Conservation (phyloP, 2,888 invertebrate genomes). For the Caenorhabditis uteleia region DNA sequence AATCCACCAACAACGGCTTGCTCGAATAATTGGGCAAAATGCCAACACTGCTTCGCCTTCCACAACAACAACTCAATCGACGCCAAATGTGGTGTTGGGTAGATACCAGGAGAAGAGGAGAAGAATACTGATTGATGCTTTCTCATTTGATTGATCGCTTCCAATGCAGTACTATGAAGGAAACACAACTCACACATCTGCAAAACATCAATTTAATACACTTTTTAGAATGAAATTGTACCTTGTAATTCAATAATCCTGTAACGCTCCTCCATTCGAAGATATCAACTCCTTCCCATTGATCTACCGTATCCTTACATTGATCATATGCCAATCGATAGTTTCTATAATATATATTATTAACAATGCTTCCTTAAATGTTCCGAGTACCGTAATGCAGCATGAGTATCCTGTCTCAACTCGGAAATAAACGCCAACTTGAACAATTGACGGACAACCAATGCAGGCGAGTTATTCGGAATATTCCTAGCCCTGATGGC, state of each 20-base stretch:
- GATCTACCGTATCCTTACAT: conserved; percentile 77
- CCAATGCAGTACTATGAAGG: conserved; percentile 84
- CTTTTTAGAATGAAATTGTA: conserved; percentile 43
- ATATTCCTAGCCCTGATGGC: conserved; percentile 60
- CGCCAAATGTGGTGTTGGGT: conserved; percentile 76
- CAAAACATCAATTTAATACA: neutral
- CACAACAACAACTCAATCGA: conserved; percentile 77
- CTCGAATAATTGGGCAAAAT: conserved; percentile 93
- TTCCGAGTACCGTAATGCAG: conserved; percentile 77
- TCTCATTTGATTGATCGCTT: conserved; percentile 92
- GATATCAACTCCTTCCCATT: conserved; percentile 81
- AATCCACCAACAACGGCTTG: conserved; percentile 90
- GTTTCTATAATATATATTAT: conserved; percentile 71
- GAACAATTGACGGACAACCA: conserved; percentile 93
- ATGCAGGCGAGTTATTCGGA: conserved; percentile 73
- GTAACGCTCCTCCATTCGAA: conserved; percentile 93
- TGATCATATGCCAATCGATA: conserved; percentile 86
- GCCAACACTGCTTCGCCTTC: conserved; percentile 70
- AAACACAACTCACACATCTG: conserved; percentile 36
- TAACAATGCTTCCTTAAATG: neutral
- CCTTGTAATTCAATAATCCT: conserved; percentile 91
- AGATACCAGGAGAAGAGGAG: conserved; percentile 78
- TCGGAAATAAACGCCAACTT: conserved; percentile 95
- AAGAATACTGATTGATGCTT: conserved; percentile 79
- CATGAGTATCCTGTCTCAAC: conserved; percentile 85